These are phyloP conservation scores for Lycorma delicatula DNA, from an alignment of 1,140 invertebrate species.

Conservation along the genomic window DNA sequence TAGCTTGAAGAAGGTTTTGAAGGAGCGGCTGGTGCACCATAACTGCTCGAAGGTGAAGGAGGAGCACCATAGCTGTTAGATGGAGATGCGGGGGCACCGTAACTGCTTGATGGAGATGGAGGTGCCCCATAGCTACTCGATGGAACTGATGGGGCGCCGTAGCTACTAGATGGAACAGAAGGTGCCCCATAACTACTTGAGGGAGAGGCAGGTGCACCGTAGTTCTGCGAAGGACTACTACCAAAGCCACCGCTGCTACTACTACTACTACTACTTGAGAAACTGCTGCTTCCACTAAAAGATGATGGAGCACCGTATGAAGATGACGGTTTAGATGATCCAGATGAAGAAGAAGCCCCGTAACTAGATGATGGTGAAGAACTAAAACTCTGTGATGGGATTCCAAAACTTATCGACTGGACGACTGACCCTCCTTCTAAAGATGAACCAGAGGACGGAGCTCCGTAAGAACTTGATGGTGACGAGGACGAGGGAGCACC, in stretches of 20 bases:
- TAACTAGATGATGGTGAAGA: constrained; percentile 1
- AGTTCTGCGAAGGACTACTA: neutral
- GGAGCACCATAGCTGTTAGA: neutral
- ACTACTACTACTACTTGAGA: neutral
- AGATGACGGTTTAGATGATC: neutral
- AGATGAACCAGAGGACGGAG: constrained; percentile 7
- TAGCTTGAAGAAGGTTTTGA: constrained; percentile 11
- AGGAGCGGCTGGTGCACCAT: constrained; percentile 13
- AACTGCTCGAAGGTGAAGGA: constrained; percentile 12
- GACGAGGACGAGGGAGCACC: constrained; percentile 15
- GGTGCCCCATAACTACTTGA: constrained; percentile 20
- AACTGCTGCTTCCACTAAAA: neutral
- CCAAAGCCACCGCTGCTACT: neutral
- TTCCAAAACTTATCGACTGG: constrained; percentile 10
- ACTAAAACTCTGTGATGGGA: constrained; percentile 8
- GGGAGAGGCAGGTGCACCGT: constrained; percentile 11
- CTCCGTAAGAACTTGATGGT: constrained; percentile 14
- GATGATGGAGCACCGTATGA: constrained; percentile 2
- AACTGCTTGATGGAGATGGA: neutral
- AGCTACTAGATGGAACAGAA: constrained; percentile 14
- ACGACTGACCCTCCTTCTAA: neutral
- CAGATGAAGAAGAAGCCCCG: constrained; percentile 2
- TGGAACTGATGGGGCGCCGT: constrained; percentile 12
- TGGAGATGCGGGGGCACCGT: neutral
- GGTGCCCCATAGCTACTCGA: constrained; percentile 10